phyloP scores from a whole-genome alignment of 2,888 invertebrate species.

The Eupithecia tripunctaria region DNA sequence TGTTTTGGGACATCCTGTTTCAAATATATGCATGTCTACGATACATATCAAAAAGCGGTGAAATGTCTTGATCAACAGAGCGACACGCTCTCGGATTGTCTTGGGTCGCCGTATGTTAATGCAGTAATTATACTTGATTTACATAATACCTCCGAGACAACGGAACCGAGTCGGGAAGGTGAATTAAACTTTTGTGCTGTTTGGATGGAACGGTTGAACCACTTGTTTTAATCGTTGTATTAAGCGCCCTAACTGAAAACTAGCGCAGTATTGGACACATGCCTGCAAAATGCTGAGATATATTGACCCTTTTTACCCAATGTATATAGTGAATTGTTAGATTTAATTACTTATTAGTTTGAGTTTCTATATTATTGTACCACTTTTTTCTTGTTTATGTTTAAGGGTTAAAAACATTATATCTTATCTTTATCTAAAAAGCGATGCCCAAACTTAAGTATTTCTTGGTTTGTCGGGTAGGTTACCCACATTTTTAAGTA shows the following conservation, averaged over 20 bases:
- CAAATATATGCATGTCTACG: not conserved
- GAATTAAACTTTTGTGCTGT: not conserved
- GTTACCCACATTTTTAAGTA: not conserved
- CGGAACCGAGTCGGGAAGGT: not conserved
- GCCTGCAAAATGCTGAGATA: too few species aligned
- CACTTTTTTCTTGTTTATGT: too few species aligned
- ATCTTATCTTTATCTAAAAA: too few species aligned
- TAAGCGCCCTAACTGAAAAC: too few species aligned
- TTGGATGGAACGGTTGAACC: not conserved
- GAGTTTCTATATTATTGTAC: too few species aligned
- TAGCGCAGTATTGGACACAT: too few species aligned
- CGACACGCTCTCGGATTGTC: conserved; percentile 8
- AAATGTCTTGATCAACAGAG: conserved; percentile 9
- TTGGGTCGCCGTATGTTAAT: conserved; percentile 8
- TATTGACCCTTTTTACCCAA: too few species aligned
- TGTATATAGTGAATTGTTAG: too few species aligned
- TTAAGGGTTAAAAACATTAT: too few species aligned
- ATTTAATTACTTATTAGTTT: too few species aligned
- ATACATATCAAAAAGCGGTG: conserved; percentile 2
- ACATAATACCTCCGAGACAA: conserved; percentile 11
- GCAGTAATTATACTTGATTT: conserved; percentile 2
- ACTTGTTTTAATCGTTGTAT: not conserved
- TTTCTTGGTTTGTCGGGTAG: too few species aligned
- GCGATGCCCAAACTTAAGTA: not conserved
- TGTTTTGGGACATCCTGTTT: conserved; percentile 1